A percentile compares a stretch with the other conserved stretches of the same genome.
These are phyloP conservation scores for Streptopelia turtur DNA, from an alignment of 2,797 vertebrate genomes.

Conservation along the genomic window DNA sequence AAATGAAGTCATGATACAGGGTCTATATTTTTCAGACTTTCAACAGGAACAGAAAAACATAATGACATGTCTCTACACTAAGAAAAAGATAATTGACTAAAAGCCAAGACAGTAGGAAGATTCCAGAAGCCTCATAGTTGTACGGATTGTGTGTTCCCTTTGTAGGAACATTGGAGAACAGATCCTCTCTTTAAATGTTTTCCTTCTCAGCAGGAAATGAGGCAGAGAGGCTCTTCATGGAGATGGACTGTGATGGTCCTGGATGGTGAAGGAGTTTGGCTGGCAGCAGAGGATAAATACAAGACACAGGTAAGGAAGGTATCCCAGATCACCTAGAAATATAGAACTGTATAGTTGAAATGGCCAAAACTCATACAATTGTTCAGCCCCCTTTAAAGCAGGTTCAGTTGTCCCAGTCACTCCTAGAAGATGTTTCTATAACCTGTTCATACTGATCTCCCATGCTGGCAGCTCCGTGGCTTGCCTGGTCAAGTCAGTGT, in stretches of 20 bases:
- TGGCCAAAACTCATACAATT: accelerated
- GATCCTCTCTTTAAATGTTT: not conserved
- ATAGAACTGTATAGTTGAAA: not conserved
- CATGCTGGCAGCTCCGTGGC: not conserved
- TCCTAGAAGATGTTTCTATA: not conserved
- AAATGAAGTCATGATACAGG: not conserved
- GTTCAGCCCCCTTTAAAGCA: not conserved
- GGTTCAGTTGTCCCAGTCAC: not conserved
- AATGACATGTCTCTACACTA: not conserved
- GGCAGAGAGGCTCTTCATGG: not conserved
- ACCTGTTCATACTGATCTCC: not conserved
- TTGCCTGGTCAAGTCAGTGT: not conserved
- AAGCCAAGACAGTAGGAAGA: not conserved
- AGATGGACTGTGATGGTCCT: not conserved
- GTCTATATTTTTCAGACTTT: not conserved
- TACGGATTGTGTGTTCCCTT: not conserved
- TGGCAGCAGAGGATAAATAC: not conserved
- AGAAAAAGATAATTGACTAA: not conserved
- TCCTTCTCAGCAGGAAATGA: not conserved
- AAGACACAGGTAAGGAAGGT: not conserved
- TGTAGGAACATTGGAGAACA: not conserved
- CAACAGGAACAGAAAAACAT: not conserved
- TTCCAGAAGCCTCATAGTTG: not conserved
- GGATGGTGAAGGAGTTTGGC: not conserved
- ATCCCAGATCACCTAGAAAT: not conserved